Base-by-base conservation (phyloP, 2,888 invertebrate species). In the Plusia festucae region DNA sequence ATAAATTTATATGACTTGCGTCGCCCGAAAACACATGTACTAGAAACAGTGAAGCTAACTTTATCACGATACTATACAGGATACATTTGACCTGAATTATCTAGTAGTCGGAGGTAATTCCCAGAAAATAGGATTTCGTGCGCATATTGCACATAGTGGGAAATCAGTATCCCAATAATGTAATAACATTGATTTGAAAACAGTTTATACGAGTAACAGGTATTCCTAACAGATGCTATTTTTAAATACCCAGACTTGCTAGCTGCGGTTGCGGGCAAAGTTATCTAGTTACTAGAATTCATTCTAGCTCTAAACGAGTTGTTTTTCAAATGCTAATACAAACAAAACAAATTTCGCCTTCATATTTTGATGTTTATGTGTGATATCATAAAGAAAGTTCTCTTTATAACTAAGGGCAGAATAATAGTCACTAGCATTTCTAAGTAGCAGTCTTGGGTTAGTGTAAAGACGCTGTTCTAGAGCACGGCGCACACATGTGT, bases 1-100 rank as follows among this genome's bases (percentile, higher is more conserved):
- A 52, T 51, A 16, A 44, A 65, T 75, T 54, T 67, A 70, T 60
- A 56, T 20, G 18, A 46, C 9, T 68, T 6, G 34, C 46, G 7
- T 20, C 9, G 24, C 51, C 24, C 16, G n/a, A 13, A 15, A 46
- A 46, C 46, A 46, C 18, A 46, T 46, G 46, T 18, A 49, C 46
- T n/a, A 18, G 11, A 20, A 49, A 20, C 20, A 40, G n/a, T n/a
- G 40, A n/a, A 40, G 40, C 40, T 40, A 40, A n/a, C 40, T 40
- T n/a, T 40, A 40, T 40, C 40, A n/a, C 13, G n/a, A 40, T 40
- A 40, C n/a, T 40, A 40, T n/a, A n/a, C 40, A 34, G 40, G 40
- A 40, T n/a, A n/a, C 40, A 34, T 34, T 34, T 15, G 34, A 34
- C 13, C 34, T 34, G 34, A 34, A 34, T 34, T 34, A 34, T 34